Percentiles rank a stretch among this genome's conserved stretches.
These are phyloP conservation scores for Yponomeuta cagnagella DNA, from an alignment of 2,888 invertebrate species.

Conservation along the genomic window DNA sequence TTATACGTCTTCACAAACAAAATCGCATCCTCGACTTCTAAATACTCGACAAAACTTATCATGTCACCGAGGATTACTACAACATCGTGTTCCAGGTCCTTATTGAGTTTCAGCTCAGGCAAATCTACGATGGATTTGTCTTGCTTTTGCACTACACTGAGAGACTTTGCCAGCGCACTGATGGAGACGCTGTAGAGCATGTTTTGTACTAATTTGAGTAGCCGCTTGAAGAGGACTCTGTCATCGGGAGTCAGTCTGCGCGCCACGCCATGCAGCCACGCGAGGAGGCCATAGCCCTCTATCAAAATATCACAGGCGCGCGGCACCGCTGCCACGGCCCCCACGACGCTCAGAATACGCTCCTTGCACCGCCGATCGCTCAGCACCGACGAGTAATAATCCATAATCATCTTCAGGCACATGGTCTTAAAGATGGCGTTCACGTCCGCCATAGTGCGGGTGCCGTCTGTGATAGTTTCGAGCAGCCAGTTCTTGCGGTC, in stretches of 20 bases:
- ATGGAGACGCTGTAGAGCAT: constrained; percentile 47
- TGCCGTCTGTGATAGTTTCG: constrained; percentile 83
- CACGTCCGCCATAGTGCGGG: constrained; percentile 84
- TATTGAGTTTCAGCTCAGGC: constrained; percentile 49
- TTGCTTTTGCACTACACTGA: constrained; percentile 31
- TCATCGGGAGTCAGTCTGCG: constrained; percentile 43
- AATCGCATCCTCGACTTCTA: constrained; percentile 40
- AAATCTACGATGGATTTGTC: constrained; percentile 33
- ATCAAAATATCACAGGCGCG: constrained; percentile 79
- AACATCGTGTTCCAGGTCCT: constrained; percentile 54
- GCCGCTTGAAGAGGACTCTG: constrained; percentile 33
- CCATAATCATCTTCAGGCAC: constrained; percentile 85
- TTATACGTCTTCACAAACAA: constrained; percentile 43
- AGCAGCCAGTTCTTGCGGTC: constrained; percentile 87
- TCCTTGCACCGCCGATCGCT: constrained; percentile 79
- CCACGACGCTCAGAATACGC: constrained; percentile 79
- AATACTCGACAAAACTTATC: constrained; percentile 36
- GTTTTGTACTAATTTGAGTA: constrained; percentile 42
- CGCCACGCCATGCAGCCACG: constrained; percentile 77
- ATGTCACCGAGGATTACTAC: constrained; percentile 43
- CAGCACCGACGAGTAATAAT: constrained; percentile 79
- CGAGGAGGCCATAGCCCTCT: constrained; percentile 80
- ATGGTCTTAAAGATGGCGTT: constrained; percentile 82
- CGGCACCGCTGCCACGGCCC: constrained; percentile 77
- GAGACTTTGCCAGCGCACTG: constrained; percentile 41